phyloP scores from a whole-genome alignment of 2,113 vertebrate species.

The Tupaia chinensis region DNA sequence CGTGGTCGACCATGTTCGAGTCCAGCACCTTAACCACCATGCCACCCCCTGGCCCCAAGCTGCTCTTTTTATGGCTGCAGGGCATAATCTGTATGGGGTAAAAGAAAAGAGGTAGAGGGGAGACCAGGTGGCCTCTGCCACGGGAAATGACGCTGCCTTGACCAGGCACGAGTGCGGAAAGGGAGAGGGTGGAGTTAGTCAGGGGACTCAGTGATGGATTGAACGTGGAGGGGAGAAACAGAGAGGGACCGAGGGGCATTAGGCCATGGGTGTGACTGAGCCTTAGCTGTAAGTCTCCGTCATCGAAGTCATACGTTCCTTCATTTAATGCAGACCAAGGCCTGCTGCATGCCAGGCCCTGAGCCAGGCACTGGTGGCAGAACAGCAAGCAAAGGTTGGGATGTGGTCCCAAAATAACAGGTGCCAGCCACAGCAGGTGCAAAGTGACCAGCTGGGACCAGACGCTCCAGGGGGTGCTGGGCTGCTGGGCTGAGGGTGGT shows the following conservation, averaged over 20 bases:
- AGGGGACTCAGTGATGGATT: background rate
- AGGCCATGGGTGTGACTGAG: background rate
- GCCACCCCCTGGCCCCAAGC: no score
- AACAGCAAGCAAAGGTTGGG: background rate
- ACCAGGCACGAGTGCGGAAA: background rate
- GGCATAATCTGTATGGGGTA: no score
- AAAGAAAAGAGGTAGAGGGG: no score
- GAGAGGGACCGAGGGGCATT: background rate
- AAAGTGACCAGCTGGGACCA: no score
- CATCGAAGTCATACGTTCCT: background rate
- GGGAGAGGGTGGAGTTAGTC: background rate
- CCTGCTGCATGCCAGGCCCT: background rate
- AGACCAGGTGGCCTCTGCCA: background rate
- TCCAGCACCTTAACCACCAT: no score
- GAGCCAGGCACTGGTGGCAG: no score
- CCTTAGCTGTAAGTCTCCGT: background rate
- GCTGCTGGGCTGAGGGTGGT: background rate
- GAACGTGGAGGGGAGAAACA: background rate
- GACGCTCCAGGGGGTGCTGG: no score
- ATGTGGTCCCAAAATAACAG: background rate
- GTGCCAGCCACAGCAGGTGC: background rate
- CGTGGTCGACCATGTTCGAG: no score
- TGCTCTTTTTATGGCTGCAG: background rate
- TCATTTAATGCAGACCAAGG: background rate
- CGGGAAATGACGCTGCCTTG: background rate